These are phyloP conservation scores for Gambusia holbrooki DNA, from an alignment of 2,113 vertebrate species.

Conservation along the genomic window DNA sequence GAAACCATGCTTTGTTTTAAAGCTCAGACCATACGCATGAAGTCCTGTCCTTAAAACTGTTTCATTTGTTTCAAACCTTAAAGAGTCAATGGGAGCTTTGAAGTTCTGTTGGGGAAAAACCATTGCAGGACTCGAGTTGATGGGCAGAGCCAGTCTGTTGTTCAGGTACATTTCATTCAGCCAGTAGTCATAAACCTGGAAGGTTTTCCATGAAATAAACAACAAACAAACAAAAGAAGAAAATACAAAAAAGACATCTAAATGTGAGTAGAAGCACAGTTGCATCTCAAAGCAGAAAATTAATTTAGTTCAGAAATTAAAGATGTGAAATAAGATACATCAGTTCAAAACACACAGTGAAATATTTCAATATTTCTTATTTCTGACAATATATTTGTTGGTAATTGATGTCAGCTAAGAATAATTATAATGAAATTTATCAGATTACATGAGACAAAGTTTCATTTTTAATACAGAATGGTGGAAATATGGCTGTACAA, in stretches of 20 bases:
- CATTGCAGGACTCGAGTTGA: slow-evolving; percentile 94
- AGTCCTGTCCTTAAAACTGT: not conserved
- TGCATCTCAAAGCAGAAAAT: not conserved
- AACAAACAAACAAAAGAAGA: not conserved
- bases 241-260: not conserved
- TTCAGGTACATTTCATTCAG: slow-evolving; percentile 96
- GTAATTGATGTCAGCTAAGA: not conserved
- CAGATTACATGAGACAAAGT: too few species aligned
- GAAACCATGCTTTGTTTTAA: not conserved
- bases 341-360: not conserved
- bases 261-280: not conserved
- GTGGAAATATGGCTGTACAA: not conserved
- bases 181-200: slow-evolving; percentile 92
- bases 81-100: slow-evolving; percentile 84
- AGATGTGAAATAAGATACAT: not conserved
- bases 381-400: not conserved
- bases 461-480: not conserved
- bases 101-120: slow-evolving; percentile 90
- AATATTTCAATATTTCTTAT: not conserved
- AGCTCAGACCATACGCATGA: too few species aligned
- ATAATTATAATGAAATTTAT: not conserved
- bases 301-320: not conserved
- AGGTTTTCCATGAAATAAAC: too few species aligned
- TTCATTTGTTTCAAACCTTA: slow-evolving; percentile 81
- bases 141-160: slow-evolving; percentile 89